These are phyloP conservation scores for Hecatera dysodea DNA, from an alignment of 2,888 invertebrate genomes.

Conservation along the genomic window DNA sequence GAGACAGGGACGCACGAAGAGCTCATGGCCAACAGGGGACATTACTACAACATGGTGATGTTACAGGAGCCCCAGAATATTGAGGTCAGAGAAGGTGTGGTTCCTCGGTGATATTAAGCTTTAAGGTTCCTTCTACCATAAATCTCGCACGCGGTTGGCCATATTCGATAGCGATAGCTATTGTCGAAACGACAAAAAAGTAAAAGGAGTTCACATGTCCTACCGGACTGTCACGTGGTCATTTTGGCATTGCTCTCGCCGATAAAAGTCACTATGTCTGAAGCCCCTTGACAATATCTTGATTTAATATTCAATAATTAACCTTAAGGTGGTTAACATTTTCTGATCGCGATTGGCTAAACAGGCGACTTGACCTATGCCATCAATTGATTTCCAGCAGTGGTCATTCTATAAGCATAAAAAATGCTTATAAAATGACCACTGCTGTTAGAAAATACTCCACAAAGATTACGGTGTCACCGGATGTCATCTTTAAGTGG, in stretches of 20 bases:
- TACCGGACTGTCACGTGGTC: no score
- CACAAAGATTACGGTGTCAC: no score
- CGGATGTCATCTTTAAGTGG: background rate
- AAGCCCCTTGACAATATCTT: no score
- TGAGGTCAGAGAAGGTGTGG: conserved; percentile 59
- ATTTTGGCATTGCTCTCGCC: no score
- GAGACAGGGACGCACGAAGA: conserved; percentile 93
- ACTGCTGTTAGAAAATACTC: background rate
- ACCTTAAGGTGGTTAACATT: no score
- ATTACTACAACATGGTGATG: conserved; percentile 92
- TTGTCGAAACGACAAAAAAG: background rate
- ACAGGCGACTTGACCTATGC: no score
- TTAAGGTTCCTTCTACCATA: background rate
- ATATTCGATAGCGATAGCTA: no score
- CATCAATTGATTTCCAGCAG: background rate
- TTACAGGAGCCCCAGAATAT: conserved; percentile 84
- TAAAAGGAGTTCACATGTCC: background rate
- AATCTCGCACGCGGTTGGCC: background rate
- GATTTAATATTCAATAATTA: no score
- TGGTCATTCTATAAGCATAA: no score
- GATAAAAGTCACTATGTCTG: no score
- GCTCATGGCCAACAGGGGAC: conserved; percentile 90
- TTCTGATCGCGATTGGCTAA: no score
- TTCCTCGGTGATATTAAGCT: conserved; percentile 19
- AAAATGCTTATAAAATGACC: background rate